These are phyloP conservation scores for Coecobrya sp. DNA, from an alignment of 2,888 invertebrate species.

Conservation along the genomic window DNA sequence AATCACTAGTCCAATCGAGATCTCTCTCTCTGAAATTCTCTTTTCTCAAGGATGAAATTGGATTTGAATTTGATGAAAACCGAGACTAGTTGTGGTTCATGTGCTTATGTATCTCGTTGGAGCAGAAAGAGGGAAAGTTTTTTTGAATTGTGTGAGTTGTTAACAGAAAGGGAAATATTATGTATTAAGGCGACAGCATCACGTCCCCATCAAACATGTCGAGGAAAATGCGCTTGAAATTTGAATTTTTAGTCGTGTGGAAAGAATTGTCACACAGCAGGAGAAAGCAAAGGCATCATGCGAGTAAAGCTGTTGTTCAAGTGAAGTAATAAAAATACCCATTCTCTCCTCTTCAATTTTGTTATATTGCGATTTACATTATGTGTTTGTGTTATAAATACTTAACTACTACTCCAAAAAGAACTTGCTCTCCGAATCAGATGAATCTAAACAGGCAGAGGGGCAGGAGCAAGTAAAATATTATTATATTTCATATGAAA, in stretches of 20 bases:
- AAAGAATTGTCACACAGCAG: not conserved
- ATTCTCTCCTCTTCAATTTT: not conserved
- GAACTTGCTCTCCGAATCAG: not conserved
- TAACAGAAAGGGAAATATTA: too few relatives aligned
- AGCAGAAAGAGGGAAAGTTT: not conserved
- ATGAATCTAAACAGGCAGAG: not conserved
- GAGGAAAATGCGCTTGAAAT: not conserved
- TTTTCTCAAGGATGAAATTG: conserved; percentile 25
- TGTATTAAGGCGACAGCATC: not conserved
- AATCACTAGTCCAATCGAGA: not conserved
- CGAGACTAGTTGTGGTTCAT: not conserved
- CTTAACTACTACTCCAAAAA: too few relatives aligned
- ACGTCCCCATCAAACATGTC: not conserved
- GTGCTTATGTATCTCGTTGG: not conserved
- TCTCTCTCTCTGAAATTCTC: not conserved
- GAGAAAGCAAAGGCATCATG: not conserved
- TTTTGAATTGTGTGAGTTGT: too few relatives aligned
- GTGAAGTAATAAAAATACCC: conserved; percentile 10
- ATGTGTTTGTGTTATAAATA: too few relatives aligned
- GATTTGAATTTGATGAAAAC: not conserved
- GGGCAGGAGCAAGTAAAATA: not conserved
- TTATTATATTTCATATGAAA: not conserved
- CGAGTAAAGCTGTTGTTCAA: not conserved
- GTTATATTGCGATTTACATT: not conserved
- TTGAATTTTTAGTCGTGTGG: not conserved